These are phyloP conservation scores for Lutraria rhynchaena DNA, from an alignment of 1,140 invertebrate species.

Conservation along the genomic window DNA sequence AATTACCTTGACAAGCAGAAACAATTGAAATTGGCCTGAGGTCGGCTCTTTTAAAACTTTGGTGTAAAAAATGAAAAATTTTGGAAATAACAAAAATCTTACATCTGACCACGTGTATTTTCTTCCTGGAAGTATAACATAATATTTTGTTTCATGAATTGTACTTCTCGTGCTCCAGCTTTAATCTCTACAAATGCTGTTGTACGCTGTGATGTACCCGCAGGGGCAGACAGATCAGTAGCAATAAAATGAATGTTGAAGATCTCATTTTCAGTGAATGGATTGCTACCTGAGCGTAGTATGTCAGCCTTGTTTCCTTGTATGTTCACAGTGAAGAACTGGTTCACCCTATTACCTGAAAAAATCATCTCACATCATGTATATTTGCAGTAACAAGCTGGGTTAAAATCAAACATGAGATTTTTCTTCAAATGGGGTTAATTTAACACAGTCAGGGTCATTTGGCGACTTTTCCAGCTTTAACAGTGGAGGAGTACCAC, in stretches of 20 bases:
- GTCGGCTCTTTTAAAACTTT: too few species aligned
- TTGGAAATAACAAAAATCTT: too few species aligned
- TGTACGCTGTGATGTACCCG: conserved; percentile 1
- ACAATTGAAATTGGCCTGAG: too few species aligned
- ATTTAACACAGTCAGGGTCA: too few species aligned
- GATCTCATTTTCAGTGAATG: conserved; percentile 11
- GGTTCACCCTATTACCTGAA: neutral
- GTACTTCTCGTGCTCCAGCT: conserved; percentile 1
- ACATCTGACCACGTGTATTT: conserved; percentile 36
- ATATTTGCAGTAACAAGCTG: neutral
- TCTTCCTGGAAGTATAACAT: conserved; percentile 30
- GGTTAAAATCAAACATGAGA: too few species aligned
- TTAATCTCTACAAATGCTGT: conserved; percentile 16
- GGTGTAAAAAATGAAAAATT: too few species aligned
- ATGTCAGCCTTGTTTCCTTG: conserved; percentile 11
- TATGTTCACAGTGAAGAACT: neutral
- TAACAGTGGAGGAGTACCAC: too few species aligned
- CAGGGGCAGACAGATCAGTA: conserved; percentile 3
- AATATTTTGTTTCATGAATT: conserved; percentile 18
- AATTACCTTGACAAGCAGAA: too few species aligned
- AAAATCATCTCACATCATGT: neutral
- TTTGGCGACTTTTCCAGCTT: too few species aligned
- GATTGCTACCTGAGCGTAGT: neutral
- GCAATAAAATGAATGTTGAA: conserved; percentile 14
- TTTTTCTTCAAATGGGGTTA: too few species aligned